phyloP scores from a whole-genome alignment of 2,797 vertebrate genomes.

The Saguinus oedipus region DNA sequence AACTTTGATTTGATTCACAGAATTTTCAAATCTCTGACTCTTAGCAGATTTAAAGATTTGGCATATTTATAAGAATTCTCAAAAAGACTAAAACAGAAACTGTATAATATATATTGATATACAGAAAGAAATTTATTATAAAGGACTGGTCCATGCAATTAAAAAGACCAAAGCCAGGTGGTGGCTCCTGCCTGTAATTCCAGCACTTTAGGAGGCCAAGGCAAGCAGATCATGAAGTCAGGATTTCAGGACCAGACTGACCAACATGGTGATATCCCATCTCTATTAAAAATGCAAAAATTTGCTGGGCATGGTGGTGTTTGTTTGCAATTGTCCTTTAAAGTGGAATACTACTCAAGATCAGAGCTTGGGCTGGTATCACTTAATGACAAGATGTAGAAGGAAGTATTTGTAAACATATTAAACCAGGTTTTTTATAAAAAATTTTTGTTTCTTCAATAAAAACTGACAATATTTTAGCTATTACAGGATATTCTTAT shows the following conservation, averaged over 20 bases:
- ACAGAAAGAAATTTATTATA: background rate
- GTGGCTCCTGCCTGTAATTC: too few relatives aligned
- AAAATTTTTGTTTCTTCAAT: background rate
- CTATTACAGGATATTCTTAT: background rate
- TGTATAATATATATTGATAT: background rate
- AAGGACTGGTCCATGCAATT: background rate
- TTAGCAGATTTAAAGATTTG: background rate
- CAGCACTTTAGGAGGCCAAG: too few relatives aligned
- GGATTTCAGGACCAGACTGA: too few relatives aligned
- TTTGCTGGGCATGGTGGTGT: background rate
- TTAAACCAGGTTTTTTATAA: background rate
- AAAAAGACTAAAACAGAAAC: background rate
- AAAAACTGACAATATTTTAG: background rate
- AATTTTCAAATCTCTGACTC: background rate
- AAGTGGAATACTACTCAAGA: background rate
- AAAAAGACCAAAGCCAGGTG: background rate
- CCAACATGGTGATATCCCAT: too few relatives aligned
- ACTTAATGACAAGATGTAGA: background rate
- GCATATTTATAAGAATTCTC: background rate
- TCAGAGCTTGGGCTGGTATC: background rate
- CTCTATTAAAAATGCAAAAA: too few relatives aligned
- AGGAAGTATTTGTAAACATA: background rate
- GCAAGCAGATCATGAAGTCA: too few relatives aligned
- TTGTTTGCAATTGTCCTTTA: background rate
- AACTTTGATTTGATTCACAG: background rate